A percentile compares a stretch with the other conserved stretches of the same genome.
phyloP scores from a whole-genome alignment of 2,888 invertebrate genomes.

The Gymnoscelis rufifasciata region DNA sequence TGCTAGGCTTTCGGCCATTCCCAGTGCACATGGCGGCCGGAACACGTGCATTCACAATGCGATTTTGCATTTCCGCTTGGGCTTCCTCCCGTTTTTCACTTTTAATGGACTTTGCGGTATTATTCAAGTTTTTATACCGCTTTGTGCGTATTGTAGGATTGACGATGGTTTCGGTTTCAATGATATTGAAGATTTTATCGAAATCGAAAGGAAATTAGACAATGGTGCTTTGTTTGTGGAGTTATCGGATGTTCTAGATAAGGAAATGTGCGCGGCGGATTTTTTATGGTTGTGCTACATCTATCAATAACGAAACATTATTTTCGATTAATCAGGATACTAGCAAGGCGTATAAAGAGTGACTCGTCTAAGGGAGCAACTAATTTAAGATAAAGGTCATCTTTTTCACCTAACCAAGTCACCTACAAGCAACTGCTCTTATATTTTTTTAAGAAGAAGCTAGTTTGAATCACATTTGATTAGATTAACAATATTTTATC shows the following conservation, averaged over 20 bases:
- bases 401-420: no score
- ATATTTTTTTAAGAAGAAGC: no score
- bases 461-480: no score
- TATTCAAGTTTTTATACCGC: constrained; percentile 56
- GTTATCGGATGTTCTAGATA: constrained; percentile 11
- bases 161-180: constrained; percentile 77
- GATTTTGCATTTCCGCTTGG: constrained; percentile 78
- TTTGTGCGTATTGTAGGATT: constrained; percentile 72
- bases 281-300: no score
- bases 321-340: no score
- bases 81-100: constrained; percentile 77
- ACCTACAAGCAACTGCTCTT: no score
- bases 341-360: no score
- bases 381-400: no score
- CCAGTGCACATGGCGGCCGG: constrained; percentile 45
- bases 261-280: constrained; percentile 8
- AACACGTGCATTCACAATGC: constrained; percentile 78
- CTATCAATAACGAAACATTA: no score
- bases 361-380: no score
- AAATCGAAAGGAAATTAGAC: constrained; percentile 69
- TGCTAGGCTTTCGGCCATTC: constrained; percentile 44
- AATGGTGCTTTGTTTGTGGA: constrained; percentile 39
- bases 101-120: constrained; percentile 48
- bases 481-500: no score
- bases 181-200: constrained; percentile 73